phyloP scores from a whole-genome alignment of 2,797 vertebrate species.

The Labroides dimidiatus region DNA sequence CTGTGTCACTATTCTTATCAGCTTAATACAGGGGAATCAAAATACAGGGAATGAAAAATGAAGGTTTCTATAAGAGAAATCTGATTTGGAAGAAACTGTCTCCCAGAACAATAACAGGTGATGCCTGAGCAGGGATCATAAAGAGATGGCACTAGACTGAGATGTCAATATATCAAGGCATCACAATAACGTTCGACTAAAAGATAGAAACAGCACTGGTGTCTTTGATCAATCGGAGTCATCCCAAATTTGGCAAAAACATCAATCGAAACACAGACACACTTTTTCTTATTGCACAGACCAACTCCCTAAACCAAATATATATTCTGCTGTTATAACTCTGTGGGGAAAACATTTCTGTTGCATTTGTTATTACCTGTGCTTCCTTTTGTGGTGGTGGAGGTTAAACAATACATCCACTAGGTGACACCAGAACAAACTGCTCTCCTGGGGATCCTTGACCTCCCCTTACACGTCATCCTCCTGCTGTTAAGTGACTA shows the following conservation, averaged over 20 bases:
- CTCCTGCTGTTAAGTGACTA: no score
- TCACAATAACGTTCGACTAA: not conserved
- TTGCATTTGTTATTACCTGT: no score
- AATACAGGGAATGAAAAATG: constrained; percentile 32
- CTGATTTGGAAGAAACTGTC: constrained; percentile 31
- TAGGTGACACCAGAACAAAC: no score
- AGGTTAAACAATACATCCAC: no score
- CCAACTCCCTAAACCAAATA: not conserved
- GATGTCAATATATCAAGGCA: constrained; percentile 9
- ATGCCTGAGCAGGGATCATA: constrained; percentile 13
- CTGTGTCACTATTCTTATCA: constrained; percentile 12
- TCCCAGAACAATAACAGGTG: constrained; percentile 50
- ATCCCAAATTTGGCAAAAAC: not conserved
- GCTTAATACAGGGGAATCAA: constrained; percentile 19
- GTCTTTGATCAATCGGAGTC: constrained; percentile 2
- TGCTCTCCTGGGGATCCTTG: no score
- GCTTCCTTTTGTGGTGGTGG: no score
- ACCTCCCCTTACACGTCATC: no score
- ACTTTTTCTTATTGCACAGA: not conserved
- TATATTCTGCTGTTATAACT: not conserved
- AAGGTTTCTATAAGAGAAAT: constrained; percentile 35
- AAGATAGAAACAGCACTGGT: not conserved
- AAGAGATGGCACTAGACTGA: constrained; percentile 6
- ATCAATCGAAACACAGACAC: not conserved
- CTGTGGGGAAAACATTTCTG: not conserved